phyloP scores from a whole-genome alignment of 2,113 vertebrate genomes.

The Salvelinus fontinalis region DNA sequence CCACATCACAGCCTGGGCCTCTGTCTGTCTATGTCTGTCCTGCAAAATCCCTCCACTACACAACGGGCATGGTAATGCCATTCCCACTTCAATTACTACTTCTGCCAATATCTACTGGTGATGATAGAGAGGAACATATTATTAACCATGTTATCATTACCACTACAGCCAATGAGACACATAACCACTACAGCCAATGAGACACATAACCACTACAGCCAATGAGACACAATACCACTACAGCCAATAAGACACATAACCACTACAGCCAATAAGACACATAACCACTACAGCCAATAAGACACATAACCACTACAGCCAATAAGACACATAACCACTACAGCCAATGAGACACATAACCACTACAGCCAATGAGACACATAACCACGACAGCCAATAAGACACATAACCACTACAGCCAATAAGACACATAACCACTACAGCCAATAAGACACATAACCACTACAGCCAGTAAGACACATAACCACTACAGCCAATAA shows the following conservation, averaged over 20 bases:
- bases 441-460: slow-evolving; percentile 40
- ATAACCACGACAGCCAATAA: slow-evolving; percentile 12
- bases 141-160: slow-evolving; percentile 67
- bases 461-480: slow-evolving; percentile 30
- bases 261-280: slow-evolving; percentile 29
- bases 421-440: slow-evolving; percentile 27
- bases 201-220: slow-evolving; percentile 21
- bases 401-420: slow-evolving; percentile 47
- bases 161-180: slow-evolving; percentile 29
- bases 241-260: slow-evolving; percentile 38
- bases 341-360: too few relatives aligned
- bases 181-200: slow-evolving; percentile 11
- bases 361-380: neutral
- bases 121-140: slow-evolving; percentile 69
- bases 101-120: slow-evolving; percentile 59
- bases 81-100: slow-evolving; percentile 67
- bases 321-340: slow-evolving; percentile 26
- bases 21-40: slow-evolving; percentile 22
- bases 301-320: slow-evolving; percentile 47
- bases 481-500: slow-evolving; percentile 13
- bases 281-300: slow-evolving; percentile 11
- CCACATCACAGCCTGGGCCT: slow-evolving; percentile 48
- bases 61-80: slow-evolving; percentile 63
- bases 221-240: neutral
- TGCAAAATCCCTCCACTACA: slow-evolving; percentile 63